Evolutionary conservation across 2,888 invertebrate genomes (phyloP).

Genomic region (Megaustenia siamemsis): DNA sequence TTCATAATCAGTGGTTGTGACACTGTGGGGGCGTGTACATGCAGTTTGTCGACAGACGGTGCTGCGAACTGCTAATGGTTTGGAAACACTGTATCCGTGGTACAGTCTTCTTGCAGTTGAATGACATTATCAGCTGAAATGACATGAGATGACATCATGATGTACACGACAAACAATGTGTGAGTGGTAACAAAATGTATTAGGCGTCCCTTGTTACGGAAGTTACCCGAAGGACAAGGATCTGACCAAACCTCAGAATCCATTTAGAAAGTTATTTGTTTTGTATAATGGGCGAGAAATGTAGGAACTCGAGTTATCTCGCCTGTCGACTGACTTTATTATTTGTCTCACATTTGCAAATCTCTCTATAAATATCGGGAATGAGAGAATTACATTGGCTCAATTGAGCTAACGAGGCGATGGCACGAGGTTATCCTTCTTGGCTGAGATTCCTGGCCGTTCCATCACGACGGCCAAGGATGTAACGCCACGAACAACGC

Average conservation of each 20-base stretch:
- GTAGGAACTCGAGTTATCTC: constrained; percentile 53
- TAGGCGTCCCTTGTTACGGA: not conserved
- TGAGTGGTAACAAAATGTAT: not conserved
- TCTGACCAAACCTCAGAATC: constrained; percentile 37
- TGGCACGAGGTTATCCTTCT: constrained; percentile 51
- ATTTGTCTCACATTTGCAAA: constrained; percentile 61
- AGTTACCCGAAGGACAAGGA: not conserved
- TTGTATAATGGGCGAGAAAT: constrained; percentile 53
- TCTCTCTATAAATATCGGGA: constrained; percentile 63
- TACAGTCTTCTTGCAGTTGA: too few species aligned
- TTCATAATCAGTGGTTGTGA: too few species aligned
- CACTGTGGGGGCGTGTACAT: too few species aligned
- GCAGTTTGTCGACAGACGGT: too few species aligned
- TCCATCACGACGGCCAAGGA: not conserved
- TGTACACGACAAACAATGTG: not conserved
- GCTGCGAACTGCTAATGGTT: too few species aligned
- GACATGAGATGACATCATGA: not conserved
- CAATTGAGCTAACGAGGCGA: constrained; percentile 62
- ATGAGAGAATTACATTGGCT: constrained; percentile 60
- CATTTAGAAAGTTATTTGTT: constrained; percentile 58
- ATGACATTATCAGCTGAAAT: not conserved
- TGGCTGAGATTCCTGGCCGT: constrained; percentile 31
- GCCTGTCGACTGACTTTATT: constrained; percentile 54
- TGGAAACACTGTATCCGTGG: too few species aligned
- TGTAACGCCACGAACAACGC: not conserved